Evolutionary conservation across 2,113 vertebrate genomes (phyloP).

Genomic region (Osmerus mordax): DNA sequence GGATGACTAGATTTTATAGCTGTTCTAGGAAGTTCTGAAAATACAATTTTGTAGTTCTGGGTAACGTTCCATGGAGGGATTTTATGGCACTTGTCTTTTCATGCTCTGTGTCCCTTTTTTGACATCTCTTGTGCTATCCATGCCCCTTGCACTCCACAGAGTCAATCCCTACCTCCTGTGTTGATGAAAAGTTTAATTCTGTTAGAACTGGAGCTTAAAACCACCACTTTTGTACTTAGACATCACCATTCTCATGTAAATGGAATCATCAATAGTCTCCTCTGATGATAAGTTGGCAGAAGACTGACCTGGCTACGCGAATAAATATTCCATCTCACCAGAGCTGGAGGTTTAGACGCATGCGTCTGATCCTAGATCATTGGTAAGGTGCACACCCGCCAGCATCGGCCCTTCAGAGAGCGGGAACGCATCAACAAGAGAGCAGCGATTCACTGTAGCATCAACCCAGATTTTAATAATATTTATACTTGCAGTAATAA

Average conservation of each 20-base stretch:
- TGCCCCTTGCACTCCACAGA: conserved; percentile 8
- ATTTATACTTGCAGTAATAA: conserved; percentile 68
- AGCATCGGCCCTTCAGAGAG: conserved; percentile 9
- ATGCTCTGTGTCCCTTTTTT: conserved; percentile 5
- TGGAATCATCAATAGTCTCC: conserved; percentile 11
- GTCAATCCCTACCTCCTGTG: conserved; percentile 16
- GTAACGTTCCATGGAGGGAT: conserved; percentile 34
- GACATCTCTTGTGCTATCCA: conserved; percentile 13
- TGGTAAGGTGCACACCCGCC: conserved; percentile 12
- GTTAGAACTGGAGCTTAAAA: conserved; percentile 37
- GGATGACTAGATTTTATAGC: conserved; percentile 51
- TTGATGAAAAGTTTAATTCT: neutral
- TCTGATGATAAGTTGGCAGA: neutral
- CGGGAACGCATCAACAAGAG: conserved; percentile 18
- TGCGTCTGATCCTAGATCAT: conserved; percentile 13
- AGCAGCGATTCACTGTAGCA: conserved; percentile 60
- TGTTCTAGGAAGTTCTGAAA: conserved; percentile 53
- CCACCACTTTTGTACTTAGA: conserved; percentile 22
- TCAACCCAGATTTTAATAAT: conserved; percentile 64
- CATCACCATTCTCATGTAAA: conserved; percentile 3
- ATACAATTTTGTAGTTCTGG: conserved; percentile 59
- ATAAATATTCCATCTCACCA: too few species aligned
- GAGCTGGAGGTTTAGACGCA: too few species aligned
- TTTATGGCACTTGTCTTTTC: conserved; percentile 26
- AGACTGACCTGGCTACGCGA: too few species aligned